phyloP scores from a whole-genome alignment of 2,113 vertebrate genomes.

The Pygoscelis adeliae region DNA sequence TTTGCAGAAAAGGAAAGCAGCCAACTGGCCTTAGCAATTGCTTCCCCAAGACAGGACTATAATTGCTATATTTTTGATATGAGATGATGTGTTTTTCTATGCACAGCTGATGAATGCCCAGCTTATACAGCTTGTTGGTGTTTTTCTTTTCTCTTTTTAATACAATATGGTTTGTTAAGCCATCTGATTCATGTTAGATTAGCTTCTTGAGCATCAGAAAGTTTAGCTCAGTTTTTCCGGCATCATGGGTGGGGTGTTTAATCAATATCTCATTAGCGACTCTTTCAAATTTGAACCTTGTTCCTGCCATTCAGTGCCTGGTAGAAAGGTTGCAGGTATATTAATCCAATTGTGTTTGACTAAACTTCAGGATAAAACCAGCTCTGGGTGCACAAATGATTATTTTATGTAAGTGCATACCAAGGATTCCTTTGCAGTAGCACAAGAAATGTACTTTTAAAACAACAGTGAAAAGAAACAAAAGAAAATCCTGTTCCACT shows the following conservation, averaged over 20 bases:
- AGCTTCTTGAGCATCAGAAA: not conserved
- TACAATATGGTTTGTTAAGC: not conserved
- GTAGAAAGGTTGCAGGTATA: not conserved
- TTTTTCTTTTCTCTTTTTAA: not conserved
- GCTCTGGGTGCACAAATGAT: not conserved
- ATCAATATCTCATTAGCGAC: not conserved
- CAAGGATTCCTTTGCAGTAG: not conserved
- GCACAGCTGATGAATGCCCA: not conserved
- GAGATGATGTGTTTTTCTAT: not conserved
- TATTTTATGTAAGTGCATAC: not conserved
- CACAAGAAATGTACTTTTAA: not conserved
- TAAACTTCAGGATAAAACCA: not conserved
- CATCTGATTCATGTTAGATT: not conserved
- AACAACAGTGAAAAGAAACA: not conserved
- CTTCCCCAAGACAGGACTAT: not conserved
- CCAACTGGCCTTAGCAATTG: not conserved
- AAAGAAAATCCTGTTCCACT: not conserved
- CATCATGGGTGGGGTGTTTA: not conserved
- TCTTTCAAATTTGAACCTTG: not conserved
- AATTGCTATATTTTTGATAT: not conserved
- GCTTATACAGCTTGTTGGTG: not conserved
- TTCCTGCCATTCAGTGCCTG: not conserved
- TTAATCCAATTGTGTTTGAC: not conserved
- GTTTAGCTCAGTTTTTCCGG: not conserved
- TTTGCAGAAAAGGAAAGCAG: not conserved